phyloP scores from a whole-genome alignment of 2,113 vertebrate species.

The Orientallactaga bullata region DNA sequence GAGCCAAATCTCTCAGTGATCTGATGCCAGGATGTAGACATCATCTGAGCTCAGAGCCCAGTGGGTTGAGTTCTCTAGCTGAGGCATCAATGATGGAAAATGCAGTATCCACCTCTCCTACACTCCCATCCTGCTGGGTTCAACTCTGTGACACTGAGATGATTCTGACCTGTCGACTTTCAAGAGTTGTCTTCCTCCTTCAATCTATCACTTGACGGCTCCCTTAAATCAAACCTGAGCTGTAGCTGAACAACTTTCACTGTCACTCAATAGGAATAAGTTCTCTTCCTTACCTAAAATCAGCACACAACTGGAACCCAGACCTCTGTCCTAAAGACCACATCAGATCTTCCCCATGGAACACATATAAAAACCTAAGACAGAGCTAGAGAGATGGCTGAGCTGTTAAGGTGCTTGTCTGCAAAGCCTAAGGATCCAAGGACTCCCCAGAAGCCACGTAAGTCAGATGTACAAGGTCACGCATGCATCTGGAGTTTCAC shows the following conservation, averaged over 20 bases:
- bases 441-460: too few species aligned
- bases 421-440: too few species aligned
- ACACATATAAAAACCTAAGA: too few species aligned
- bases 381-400: too few species aligned
- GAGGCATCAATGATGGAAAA: neutral
- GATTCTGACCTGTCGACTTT: neutral
- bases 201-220: neutral
- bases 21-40: neutral
- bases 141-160: accelerated
- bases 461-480: too few species aligned
- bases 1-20: neutral
- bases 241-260: neutral
- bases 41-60: constrained; percentile 37
- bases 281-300: neutral
- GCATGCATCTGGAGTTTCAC: too few species aligned
- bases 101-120: neutral
- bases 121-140: neutral
- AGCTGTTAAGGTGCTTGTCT: too few species aligned
- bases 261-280: neutral
- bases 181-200: neutral
- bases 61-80: neutral
- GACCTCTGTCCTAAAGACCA: neutral
- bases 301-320: neutral
- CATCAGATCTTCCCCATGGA: neutral
- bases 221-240: neutral